Percentiles rank a stretch among this genome's conserved stretches.
Conservation (phyloP, 2,113 vertebrate species). For the Chlorocebus sabaeus region DNA sequence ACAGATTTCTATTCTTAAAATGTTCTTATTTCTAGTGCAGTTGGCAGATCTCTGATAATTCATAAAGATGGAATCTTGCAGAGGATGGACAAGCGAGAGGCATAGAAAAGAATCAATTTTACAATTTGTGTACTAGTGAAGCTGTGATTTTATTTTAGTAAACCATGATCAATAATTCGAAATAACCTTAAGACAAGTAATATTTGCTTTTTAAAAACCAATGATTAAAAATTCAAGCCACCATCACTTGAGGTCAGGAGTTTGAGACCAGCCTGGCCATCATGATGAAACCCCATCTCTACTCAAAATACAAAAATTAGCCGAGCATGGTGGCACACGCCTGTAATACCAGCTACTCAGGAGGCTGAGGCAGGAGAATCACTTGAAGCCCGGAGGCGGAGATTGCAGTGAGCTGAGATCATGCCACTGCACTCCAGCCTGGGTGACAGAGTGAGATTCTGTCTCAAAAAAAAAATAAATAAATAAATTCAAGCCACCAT, state of each 20-base stretch:
- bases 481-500: neutral
- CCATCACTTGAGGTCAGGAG: too few relatives aligned
- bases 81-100: neutral
- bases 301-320: too few relatives aligned
- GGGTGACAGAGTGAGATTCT: too few relatives aligned
- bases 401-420: too few relatives aligned
- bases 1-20: neutral
- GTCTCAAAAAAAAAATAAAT: too few relatives aligned
- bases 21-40: neutral
- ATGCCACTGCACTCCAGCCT: too few relatives aligned
- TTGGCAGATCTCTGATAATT: neutral
- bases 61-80: neutral
- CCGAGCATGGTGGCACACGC: too few relatives aligned
- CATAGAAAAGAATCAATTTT: neutral
- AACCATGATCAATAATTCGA: neutral
- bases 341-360: too few relatives aligned
- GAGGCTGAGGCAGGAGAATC: too few relatives aligned
- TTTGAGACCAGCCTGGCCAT: too few relatives aligned
- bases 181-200: neutral
- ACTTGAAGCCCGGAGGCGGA: too few relatives aligned
- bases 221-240: neutral
- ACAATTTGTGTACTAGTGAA: neutral
- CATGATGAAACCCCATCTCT: too few relatives aligned
- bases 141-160: neutral
- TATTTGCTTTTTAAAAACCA: neutral